phyloP scores from a whole-genome alignment of 1,140 invertebrate genomes.

The Megalopta genalis region DNA sequence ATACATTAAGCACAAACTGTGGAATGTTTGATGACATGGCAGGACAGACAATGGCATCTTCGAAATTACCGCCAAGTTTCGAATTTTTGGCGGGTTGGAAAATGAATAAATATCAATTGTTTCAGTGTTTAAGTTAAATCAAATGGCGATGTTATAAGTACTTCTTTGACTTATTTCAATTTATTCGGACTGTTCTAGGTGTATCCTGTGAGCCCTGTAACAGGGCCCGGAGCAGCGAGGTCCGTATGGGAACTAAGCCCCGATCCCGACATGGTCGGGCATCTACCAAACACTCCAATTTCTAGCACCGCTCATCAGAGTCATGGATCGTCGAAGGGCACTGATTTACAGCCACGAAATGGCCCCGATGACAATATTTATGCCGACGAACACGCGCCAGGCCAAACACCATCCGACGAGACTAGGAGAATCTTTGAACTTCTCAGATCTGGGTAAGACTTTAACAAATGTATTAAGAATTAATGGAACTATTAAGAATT shows the following conservation, averaged over 20 bases:
- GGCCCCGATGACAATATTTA: constrained; percentile 75
- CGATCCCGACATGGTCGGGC: constrained; percentile 80
- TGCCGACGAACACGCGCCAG: constrained; percentile 70
- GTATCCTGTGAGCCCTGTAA: constrained; percentile 79
- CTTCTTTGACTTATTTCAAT: too few relatives aligned
- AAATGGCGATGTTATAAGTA: too few relatives aligned
- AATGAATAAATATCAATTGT: background rate
- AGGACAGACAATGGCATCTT: background rate
- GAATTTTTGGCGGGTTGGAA: background rate
- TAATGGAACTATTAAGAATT: too few relatives aligned
- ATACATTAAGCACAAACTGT: too few relatives aligned
- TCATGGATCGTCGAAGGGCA: constrained; percentile 64
- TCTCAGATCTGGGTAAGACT: constrained; percentile 73
- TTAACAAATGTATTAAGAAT: too few relatives aligned
- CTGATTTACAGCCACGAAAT: constrained; percentile 61
- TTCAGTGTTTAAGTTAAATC: too few relatives aligned
- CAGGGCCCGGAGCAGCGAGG: constrained; percentile 90
- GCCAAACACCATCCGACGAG: constrained; percentile 72
- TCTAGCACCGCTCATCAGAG: constrained; percentile 81
- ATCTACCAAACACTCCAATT: constrained; percentile 83
- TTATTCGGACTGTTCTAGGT: constrained; percentile 66
- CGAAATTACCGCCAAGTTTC: constrained; percentile 7
- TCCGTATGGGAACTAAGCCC: constrained; percentile 89
- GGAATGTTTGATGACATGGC: background rate
- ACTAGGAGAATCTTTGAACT: constrained; percentile 76